Conservation (phyloP, 2,888 invertebrate species). For the Drosophila ezoana region DNA sequence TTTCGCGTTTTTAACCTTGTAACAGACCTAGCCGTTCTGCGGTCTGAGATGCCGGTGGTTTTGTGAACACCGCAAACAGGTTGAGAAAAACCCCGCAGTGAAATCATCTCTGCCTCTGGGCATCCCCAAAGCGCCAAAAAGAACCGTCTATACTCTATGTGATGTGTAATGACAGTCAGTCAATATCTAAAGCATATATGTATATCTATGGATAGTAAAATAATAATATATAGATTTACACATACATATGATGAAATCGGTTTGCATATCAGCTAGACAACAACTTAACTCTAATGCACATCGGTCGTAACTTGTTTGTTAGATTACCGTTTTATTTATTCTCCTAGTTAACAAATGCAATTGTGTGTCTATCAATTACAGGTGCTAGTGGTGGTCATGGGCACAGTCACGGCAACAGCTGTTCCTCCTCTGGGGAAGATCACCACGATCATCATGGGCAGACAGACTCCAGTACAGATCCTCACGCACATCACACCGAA, state of each 20-base stretch:
- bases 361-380: conserved; percentile 15
- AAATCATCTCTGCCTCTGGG: conserved; percentile 31
- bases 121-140: conserved; percentile 20
- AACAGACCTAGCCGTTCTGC: conserved; percentile 49
- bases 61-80: conserved; percentile 26
- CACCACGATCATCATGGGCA: conserved; percentile 37
- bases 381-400: conserved; percentile 68
- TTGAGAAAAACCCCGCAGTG: conserved; percentile 30
- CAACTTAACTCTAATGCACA: neutral
- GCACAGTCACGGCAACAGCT: conserved; percentile 62
- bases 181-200: neutral
- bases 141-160: conserved; percentile 19
- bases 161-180: neutral
- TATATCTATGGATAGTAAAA: too few relatives aligned
- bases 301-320: conserved; percentile 1
- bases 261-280: neutral
- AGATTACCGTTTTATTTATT: neutral
- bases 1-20: conserved; percentile 64
- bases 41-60: conserved; percentile 20
- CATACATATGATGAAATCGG: neutral
- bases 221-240: neutral
- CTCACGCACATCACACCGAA: conserved; percentile 45
- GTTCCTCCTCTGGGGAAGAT: conserved; percentile 18
- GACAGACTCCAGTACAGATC: conserved; percentile 28
- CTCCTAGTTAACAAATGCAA: conserved; percentile 1